These are phyloP conservation scores for Pediacus dermestoides DNA, from an alignment of 2,888 invertebrate species.

Conservation along the genomic window DNA sequence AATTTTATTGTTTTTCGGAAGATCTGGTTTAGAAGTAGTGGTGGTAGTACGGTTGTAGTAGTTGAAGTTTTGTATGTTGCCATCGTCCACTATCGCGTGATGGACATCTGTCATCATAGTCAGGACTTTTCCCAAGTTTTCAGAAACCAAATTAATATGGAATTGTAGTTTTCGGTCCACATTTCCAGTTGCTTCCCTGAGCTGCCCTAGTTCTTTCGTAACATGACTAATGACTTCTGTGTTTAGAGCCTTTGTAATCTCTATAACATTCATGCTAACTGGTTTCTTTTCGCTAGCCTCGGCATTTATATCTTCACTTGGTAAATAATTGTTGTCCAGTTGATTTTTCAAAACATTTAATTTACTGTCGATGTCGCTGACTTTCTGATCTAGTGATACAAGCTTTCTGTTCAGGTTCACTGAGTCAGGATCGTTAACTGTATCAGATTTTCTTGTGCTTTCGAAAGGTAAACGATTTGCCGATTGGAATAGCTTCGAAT, in stretches of 20 bases:
- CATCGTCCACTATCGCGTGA: conserved; percentile 76
- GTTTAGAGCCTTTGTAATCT: conserved; percentile 80
- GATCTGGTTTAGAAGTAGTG: conserved; percentile 57
- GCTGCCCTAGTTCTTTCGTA: conserved; percentile 74
- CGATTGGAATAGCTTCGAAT: conserved; percentile 68
- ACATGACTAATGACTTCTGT: conserved; percentile 77
- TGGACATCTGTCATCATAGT: conserved; percentile 79
- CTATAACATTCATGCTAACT: conserved; percentile 76
- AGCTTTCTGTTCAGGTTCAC: conserved; percentile 63
- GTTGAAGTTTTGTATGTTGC: conserved; percentile 50
- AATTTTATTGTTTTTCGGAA: conserved; percentile 65
- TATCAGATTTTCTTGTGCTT: conserved; percentile 28
- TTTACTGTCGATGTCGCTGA: conserved; percentile 77
- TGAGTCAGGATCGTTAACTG: conserved; percentile 39
- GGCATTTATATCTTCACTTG: conserved; percentile 76
- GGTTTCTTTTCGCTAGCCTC: conserved; percentile 86
- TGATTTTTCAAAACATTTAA: conserved; percentile 75
- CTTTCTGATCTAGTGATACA: conserved; percentile 75
- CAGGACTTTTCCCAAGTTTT: conserved; percentile 74
- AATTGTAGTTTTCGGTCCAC: conserved; percentile 81
- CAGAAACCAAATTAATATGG: conserved; percentile 78
- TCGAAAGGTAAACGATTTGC: conserved; percentile 29
- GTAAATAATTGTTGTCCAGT: conserved; percentile 76
- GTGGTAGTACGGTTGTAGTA: conserved; percentile 56
- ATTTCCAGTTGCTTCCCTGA: conserved; percentile 72